Percentiles rank a stretch among this genome's conserved stretches.
Conservation (phyloP, 2,888 invertebrate genomes). For the Anarsia innoxiella region DNA sequence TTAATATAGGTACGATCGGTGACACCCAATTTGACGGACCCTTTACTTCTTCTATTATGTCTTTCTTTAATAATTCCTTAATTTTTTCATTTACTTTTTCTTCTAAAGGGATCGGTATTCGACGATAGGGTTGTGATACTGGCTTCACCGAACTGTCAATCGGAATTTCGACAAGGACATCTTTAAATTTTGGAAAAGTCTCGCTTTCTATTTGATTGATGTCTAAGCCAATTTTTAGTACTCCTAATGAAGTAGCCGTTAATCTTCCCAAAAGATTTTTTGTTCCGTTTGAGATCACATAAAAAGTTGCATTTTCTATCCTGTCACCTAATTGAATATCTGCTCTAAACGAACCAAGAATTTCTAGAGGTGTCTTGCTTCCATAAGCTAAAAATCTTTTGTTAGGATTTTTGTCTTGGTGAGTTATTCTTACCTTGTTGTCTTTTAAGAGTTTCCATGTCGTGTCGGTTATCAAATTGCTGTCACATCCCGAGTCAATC, state of each 20-base stretch:
- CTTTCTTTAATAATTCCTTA: slow-evolving; percentile 13
- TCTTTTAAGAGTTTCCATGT: slow-evolving; percentile 19
- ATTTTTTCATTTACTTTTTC: slow-evolving; percentile 18
- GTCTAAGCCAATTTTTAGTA: slow-evolving; percentile 21
- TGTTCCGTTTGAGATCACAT: slow-evolving; percentile 19
- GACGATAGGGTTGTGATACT: not conserved
- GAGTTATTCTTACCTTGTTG: slow-evolving; percentile 1
- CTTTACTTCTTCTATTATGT: slow-evolving; percentile 20
- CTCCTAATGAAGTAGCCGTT: slow-evolving; percentile 17
- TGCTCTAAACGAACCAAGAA: slow-evolving; percentile 21
- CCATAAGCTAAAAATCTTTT: slow-evolving; percentile 21
- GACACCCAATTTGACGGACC: slow-evolving; percentile 17
- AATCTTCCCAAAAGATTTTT: slow-evolving; percentile 19
- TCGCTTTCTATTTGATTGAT: slow-evolving; percentile 12
- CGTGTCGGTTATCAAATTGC: slow-evolving; percentile 17
- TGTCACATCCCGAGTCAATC: slow-evolving; percentile 21
- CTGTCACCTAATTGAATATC: slow-evolving; percentile 4
- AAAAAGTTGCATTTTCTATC: slow-evolving; percentile 11
- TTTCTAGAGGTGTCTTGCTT: slow-evolving; percentile 14
- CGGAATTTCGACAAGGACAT: not conserved
- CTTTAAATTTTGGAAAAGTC: slow-evolving; percentile 17
- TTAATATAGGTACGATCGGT: slow-evolving; percentile 17
- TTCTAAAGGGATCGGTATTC: slow-evolving; percentile 12
- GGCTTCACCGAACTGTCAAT: not conserved
- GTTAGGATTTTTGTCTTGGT: slow-evolving; percentile 14